Conservation (phyloP, 1,140 invertebrate genomes). For the Drosophila repletoides region DNA sequence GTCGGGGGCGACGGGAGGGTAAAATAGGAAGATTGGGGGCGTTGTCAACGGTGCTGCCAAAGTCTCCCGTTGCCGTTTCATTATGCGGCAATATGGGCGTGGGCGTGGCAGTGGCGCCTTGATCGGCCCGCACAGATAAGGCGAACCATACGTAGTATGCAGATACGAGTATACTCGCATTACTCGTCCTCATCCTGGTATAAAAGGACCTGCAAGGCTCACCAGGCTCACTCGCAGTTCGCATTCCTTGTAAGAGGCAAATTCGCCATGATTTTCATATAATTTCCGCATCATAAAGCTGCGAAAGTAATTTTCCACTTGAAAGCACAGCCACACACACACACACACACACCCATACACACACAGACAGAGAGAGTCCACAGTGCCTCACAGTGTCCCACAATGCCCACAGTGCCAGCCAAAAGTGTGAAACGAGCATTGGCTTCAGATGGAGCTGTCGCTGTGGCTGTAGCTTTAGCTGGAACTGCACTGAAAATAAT, state of each 20-base stretch:
- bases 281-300: conserved; percentile 82
- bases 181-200: conserved; percentile 16
- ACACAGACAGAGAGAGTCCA: background rate
- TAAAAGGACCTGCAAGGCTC: background rate
- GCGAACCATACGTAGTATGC: conserved; percentile 46
- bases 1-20: background rate
- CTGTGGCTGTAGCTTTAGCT: no score
- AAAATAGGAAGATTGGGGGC: conserved; percentile 21
- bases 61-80: conserved; percentile 61
- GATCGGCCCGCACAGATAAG: conserved; percentile 69
- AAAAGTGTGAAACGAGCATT: conserved; percentile 32
- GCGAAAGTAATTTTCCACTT: conserved; percentile 82
- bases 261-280: conserved; percentile 82
- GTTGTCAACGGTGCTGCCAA: conserved; percentile 55
- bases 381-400: background rate
- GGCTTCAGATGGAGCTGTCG: background rate
- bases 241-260: conserved; percentile 73
- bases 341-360: background rate
- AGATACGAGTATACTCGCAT: conserved; percentile 35
- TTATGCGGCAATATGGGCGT: conserved; percentile 56
- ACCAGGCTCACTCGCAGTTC: background rate
- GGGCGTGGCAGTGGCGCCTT: conserved; percentile 43
- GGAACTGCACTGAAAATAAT: no score
- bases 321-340: conserved; percentile 69
- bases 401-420: background rate